phyloP scores from a whole-genome alignment of 2,797 vertebrate genomes.

The Babyrousa celebensis region DNA sequence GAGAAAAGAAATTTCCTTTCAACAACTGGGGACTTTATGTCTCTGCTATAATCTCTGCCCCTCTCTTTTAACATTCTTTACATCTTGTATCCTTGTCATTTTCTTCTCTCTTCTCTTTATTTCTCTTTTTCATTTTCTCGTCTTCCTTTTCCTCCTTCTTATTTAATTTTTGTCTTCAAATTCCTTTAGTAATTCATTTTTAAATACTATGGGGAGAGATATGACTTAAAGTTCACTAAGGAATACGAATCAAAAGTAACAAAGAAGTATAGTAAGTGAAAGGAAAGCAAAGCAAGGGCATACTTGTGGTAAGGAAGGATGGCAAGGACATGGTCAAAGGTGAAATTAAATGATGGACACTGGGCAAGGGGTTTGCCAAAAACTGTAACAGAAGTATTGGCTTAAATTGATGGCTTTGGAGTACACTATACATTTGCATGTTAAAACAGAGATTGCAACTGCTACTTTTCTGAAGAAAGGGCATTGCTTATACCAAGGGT shows the following conservation, averaged over 20 bases:
- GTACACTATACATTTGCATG: neutral
- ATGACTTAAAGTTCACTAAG: neutral
- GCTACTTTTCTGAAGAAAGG: neutral
- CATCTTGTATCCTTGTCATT: neutral
- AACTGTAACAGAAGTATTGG: neutral
- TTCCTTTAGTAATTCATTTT: neutral
- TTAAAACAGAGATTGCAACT: neutral
- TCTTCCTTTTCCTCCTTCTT: neutral
- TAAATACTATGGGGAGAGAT: neutral
- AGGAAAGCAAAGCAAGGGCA: neutral
- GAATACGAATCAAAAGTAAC: neutral
- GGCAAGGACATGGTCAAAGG: neutral
- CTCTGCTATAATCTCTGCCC: neutral
- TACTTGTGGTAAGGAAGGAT: neutral
- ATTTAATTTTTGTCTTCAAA: neutral
- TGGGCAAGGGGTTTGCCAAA: neutral
- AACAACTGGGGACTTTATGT: neutral
- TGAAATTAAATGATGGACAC: neutral
- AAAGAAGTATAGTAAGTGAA: neutral
- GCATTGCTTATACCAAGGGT: neutral
- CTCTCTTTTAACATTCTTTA: neutral
- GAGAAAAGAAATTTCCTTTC: neutral
- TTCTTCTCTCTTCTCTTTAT: neutral
- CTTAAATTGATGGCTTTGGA: neutral
- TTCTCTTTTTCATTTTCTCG: neutral